Conservation (phyloP, 2,113 vertebrate species). For the Nerophis ophidion region DNA sequence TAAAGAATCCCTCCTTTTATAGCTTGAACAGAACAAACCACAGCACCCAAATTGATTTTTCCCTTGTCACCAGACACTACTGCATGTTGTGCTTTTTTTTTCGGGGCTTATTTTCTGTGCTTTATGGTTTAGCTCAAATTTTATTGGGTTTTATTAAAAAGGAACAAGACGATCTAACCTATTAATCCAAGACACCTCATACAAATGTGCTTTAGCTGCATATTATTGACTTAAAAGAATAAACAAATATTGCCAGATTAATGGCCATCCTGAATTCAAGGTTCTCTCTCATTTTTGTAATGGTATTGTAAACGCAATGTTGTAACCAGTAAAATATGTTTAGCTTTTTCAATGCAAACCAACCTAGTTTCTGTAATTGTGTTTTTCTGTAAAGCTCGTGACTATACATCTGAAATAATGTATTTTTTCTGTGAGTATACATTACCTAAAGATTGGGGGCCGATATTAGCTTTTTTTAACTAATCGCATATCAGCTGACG, state of each 20-base stretch:
- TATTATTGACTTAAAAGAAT: background rate
- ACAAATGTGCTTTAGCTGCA: background rate
- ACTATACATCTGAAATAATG: slow-evolving; percentile 13
- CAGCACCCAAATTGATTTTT: slow-evolving; percentile 1
- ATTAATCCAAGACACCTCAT: background rate
- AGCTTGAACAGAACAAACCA: slow-evolving; percentile 4
- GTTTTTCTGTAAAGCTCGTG: slow-evolving; percentile 4
- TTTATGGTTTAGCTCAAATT: slow-evolving; percentile 9
- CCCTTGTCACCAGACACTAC: slow-evolving; percentile 1
- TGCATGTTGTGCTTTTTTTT: background rate
- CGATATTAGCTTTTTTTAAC: too few species aligned
- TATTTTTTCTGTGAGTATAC: too few species aligned
- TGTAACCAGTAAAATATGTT: background rate
- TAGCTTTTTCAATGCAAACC: background rate
- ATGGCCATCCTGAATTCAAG: slow-evolving; percentile 19
- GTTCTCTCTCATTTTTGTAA: slow-evolving; percentile 3
- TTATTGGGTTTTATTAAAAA: background rate
- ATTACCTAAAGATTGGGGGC: too few species aligned
- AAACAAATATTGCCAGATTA: background rate
- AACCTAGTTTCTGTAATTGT: slow-evolving; percentile 3
- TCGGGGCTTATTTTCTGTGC: background rate
- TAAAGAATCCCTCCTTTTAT: background rate
- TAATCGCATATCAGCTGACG: too few species aligned
- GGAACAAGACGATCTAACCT: background rate
- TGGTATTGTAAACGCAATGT: background rate